These are phyloP conservation scores for Characodon lateralis DNA, from an alignment of 2,797 vertebrate species.

Conservation along the genomic window DNA sequence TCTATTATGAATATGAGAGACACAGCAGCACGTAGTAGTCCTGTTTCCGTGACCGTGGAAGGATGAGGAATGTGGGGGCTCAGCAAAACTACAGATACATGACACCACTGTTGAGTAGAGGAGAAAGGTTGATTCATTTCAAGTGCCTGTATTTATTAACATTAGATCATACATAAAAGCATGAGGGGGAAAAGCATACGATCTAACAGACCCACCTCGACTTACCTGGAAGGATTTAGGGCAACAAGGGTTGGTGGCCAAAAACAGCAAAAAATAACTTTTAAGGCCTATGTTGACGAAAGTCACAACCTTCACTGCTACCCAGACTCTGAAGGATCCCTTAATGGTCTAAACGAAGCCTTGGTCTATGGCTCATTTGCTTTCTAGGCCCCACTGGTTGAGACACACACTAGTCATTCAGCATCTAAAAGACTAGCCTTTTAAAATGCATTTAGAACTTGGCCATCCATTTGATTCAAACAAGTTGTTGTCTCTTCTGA, in stretches of 20 bases:
- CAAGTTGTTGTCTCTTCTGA: constrained; percentile 32
- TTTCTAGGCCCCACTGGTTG: constrained; percentile 47
- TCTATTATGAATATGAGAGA: constrained; percentile 49
- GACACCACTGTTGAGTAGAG: constrained; percentile 72
- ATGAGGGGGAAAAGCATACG: constrained; percentile 46
- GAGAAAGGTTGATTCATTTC: constrained; percentile 69
- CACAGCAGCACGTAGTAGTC: constrained; percentile 51
- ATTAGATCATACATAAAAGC: constrained; percentile 70
- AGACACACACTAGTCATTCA: constrained; percentile 70
- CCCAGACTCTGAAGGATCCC: constrained; percentile 70
- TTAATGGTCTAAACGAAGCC: constrained; percentile 62
- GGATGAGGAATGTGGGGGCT: constrained; percentile 74
- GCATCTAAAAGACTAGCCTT: constrained; percentile 49
- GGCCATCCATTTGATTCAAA: constrained; percentile 50
- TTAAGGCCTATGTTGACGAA: constrained; percentile 77
- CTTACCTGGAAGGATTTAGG: constrained; percentile 60
- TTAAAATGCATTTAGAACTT: constrained; percentile 40
- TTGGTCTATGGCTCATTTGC: constrained; percentile 44
- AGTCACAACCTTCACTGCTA: constrained; percentile 62
- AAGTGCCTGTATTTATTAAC: constrained; percentile 77
- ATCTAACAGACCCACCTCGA: constrained; percentile 59
- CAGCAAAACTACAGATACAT: constrained; percentile 69
- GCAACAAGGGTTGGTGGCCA: constrained; percentile 5
- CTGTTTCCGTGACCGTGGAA: constrained; percentile 47
- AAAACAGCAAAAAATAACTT: constrained; percentile 69